phyloP scores from a whole-genome alignment of 2,888 invertebrate genomes.

The Agrochola litura region DNA sequence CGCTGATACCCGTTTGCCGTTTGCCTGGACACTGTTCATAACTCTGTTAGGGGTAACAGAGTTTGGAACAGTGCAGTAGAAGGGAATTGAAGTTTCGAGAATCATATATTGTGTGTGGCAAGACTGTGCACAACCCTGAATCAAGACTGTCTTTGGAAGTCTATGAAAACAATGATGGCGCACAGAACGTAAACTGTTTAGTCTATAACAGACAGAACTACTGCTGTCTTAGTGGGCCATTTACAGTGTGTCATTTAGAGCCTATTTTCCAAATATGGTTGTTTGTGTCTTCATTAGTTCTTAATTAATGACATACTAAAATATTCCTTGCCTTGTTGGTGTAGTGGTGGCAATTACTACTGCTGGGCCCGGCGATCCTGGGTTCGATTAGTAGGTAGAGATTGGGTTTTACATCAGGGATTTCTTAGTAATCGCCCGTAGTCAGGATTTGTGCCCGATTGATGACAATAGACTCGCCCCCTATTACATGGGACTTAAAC shows the following conservation, averaged over 20 bases:
- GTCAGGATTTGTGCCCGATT: not conserved
- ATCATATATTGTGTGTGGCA: not conserved
- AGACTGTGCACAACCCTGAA: not conserved
- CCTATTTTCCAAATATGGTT: not conserved
- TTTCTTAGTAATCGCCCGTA: not conserved
- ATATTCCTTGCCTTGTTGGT: not conserved
- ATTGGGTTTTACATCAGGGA: not conserved
- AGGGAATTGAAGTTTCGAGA: not conserved
- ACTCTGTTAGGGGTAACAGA: too few species aligned
- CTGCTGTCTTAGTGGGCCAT: not conserved
- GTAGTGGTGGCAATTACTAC: not conserved
- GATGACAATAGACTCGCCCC: not conserved
- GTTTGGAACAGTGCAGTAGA: too few species aligned
- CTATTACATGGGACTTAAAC: not conserved
- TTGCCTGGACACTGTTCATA: too few species aligned
- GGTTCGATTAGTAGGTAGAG: not conserved
- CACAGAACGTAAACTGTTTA: not conserved
- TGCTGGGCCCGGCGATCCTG: not conserved
- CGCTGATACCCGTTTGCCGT: too few species aligned
- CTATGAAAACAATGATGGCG: not conserved
- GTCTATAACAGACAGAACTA: not conserved
- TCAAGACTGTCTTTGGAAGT: not conserved
- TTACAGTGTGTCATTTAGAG: not conserved
- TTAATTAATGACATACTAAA: too few species aligned
- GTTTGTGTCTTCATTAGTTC: not conserved